These are phyloP conservation scores for Panorpa germanica DNA, from an alignment of 2,888 invertebrate genomes.

Conservation along the genomic window DNA sequence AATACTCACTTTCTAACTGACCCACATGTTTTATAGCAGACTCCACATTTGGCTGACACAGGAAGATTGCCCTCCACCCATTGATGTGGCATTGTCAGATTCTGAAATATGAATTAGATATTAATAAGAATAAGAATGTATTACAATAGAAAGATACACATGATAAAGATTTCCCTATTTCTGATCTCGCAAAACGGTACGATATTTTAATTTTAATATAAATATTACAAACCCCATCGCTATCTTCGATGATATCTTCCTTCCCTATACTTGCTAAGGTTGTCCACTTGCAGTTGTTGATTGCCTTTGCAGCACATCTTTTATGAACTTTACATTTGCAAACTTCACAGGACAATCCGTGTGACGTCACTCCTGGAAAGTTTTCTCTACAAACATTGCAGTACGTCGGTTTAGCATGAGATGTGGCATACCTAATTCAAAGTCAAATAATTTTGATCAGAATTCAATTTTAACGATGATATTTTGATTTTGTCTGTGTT, in stretches of 20 bases:
- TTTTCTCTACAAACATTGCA: constrained; percentile 95
- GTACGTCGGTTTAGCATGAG: constrained; percentile 87
- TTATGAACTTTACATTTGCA: constrained; percentile 97
- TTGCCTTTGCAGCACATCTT: constrained; percentile 80
- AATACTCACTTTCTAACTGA: constrained; percentile 64
- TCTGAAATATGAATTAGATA: constrained; percentile 36
- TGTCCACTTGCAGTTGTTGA: constrained; percentile 95
- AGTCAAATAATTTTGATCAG: constrained; percentile 4
- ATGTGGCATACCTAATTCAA: constrained; percentile 55
- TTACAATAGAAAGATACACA: constrained; percentile 2
- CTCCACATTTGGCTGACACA: constrained; percentile 78
- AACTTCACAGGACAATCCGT: constrained; percentile 90
- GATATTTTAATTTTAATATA: neutral
- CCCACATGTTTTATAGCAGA: constrained; percentile 93
- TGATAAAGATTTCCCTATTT: constrained; percentile 1
- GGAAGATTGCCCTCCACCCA: constrained; percentile 97
- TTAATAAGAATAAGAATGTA: constrained; percentile 4
- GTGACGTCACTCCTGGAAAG: constrained; percentile 81
- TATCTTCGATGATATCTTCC: constrained; percentile 83
- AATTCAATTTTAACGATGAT: constrained; percentile 3
- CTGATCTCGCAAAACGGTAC: neutral
- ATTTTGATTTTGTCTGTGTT: too few species aligned
- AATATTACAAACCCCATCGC: constrained; percentile 48
- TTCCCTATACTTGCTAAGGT: constrained; percentile 88
- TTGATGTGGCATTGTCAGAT: constrained; percentile 89